These are phyloP conservation scores for Anneissia japonica DNA, from an alignment of 35 echinoderm and acorn worm species.

Conservation along the genomic window DNA sequence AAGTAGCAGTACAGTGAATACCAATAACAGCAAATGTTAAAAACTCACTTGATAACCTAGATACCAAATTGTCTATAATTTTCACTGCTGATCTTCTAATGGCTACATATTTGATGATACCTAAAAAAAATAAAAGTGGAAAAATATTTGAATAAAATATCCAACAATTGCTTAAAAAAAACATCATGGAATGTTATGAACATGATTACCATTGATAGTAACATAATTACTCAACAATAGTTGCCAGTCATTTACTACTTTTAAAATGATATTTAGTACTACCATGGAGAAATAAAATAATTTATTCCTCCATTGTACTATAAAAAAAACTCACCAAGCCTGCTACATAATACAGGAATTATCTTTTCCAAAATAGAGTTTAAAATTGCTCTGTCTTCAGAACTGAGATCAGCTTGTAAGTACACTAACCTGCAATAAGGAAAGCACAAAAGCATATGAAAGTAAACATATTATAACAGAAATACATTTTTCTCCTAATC, in stretches of 20 bases:
- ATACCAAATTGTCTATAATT: conserved; percentile 42
- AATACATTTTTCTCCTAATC: not conserved
- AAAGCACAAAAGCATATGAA: conserved; percentile 12
- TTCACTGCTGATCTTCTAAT: conserved; percentile 58
- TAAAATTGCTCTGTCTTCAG: conserved; percentile 7
- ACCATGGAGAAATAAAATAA: not conserved
- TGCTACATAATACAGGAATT: conserved; percentile 26
- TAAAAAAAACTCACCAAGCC: conserved; percentile 37
- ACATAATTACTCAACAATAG: too few relatives aligned
- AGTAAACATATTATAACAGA: not conserved
- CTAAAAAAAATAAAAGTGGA: conserved; percentile 19
- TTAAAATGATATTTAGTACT: not conserved
- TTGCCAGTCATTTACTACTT: not conserved
- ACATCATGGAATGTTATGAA: too few relatives aligned
- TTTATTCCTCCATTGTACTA: too few relatives aligned
- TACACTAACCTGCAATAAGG: conserved; percentile 14
- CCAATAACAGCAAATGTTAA: too few relatives aligned
- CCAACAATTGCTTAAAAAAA: too few relatives aligned
- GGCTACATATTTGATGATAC: conserved; percentile 63
- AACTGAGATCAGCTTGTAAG: conserved; percentile 6
- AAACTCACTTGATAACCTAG: conserved; percentile 48
- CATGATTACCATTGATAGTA: too few relatives aligned
- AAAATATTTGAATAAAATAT: too few relatives aligned
- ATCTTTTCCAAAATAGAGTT: conserved; percentile 3
- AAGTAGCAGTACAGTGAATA: too few relatives aligned